Conservation (phyloP, 2,797 vertebrate species). For the Chaenodraco wilsoni region DNA sequence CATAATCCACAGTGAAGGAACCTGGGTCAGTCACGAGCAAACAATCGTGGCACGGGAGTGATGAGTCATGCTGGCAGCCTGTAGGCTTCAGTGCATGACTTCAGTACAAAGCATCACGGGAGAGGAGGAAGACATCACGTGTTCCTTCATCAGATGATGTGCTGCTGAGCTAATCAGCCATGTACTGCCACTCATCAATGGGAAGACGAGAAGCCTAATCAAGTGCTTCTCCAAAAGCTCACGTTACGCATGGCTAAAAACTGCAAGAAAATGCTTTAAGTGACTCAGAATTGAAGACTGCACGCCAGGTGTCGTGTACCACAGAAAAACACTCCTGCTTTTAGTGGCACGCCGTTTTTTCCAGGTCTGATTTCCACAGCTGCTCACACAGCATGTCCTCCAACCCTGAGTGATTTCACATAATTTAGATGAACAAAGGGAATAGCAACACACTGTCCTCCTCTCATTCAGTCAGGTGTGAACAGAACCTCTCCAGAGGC, state of each 20-base stretch:
- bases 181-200: neutral
- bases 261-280: neutral
- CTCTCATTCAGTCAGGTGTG: constrained; percentile 27
- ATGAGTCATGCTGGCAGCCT: constrained; percentile 16
- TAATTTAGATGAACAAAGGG: neutral
- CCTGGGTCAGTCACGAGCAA: neutral
- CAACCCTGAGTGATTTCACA: neutral
- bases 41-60: neutral
- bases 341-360: neutral
- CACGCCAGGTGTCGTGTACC: neutral
- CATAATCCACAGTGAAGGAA: neutral
- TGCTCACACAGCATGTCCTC: neutral
- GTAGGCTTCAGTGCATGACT: constrained; percentile 17
- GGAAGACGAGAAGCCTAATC: neutral
- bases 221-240: constrained; percentile 7
- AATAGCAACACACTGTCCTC: neutral
- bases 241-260: too few species aligned
- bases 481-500: constrained; percentile 10
- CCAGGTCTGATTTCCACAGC: neutral
- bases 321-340: neutral
- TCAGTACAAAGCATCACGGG: neutral
- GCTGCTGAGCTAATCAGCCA: neutral
- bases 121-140: neutral
- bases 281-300: neutral
- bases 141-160: neutral